Conservation (phyloP, 2,888 invertebrate species). For the Pantelozetes paolii region DNA sequence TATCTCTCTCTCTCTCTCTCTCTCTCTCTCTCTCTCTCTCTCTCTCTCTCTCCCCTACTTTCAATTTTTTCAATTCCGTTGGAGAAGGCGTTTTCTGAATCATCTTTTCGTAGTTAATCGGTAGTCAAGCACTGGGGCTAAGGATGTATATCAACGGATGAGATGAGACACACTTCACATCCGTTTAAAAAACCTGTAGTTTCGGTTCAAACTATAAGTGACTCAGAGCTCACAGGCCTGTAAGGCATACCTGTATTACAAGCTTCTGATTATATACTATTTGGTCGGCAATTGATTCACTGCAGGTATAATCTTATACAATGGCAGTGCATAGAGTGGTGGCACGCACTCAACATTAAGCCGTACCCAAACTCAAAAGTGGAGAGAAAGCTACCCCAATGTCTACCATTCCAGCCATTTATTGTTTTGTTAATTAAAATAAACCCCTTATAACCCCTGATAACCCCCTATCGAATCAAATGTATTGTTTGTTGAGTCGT, state of each 20-base stretch:
- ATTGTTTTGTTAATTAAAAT: conserved; percentile 19
- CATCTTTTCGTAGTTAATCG: conserved; percentile 18
- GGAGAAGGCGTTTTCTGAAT: conserved; percentile 23
- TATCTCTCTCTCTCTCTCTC: background rate
- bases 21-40: conserved; percentile 6
- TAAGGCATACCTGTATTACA: conserved; percentile 33
- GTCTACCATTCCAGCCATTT: background rate
- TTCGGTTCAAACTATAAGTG: background rate
- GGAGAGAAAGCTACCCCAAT: background rate
- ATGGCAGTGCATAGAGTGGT: background rate
- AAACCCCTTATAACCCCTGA: conserved; percentile 1
- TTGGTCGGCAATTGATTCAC: conserved; percentile 17
- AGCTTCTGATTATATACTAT: conserved; percentile 33
- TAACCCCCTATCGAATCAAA: background rate
- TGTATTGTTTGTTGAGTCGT: conserved; percentile 5
- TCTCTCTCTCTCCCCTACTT: background rate
- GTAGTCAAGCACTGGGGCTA: conserved; percentile 25
- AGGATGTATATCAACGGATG: conserved; percentile 28
- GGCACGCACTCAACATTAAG: background rate
- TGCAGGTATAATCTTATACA: conserved; percentile 11
- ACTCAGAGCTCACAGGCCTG: background rate
- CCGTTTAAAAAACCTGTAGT: conserved; percentile 32
- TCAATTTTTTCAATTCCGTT: background rate
- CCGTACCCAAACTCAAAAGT: background rate
- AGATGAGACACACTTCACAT: conserved; percentile 28